Percentiles rank a stretch among this genome's conserved stretches.
Conservation (phyloP, 2,888 invertebrate genomes). For the Drosophila kambysellisi region DNA sequence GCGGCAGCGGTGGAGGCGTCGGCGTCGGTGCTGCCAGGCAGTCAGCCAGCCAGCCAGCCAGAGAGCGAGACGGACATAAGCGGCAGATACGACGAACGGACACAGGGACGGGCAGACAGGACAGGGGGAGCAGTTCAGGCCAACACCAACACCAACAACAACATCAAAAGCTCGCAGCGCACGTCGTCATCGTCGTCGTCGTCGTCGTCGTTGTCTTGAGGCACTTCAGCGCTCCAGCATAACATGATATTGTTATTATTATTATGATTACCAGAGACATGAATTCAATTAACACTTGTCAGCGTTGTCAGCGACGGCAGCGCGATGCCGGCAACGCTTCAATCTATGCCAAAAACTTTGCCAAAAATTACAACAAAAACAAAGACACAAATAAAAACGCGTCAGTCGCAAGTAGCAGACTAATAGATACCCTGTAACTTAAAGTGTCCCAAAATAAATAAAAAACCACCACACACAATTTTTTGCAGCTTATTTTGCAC, state of each 20-base stretch:
- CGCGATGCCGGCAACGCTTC: constrained; percentile 51
- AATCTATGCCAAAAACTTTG: constrained; percentile 57
- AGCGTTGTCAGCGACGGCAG: constrained; percentile 72
- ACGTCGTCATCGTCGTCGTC: constrained; percentile 53
- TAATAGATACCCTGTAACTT: constrained; percentile 21
- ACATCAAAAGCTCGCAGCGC: constrained; percentile 78
- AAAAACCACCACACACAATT: background rate
- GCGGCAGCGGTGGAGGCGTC: constrained; percentile 1
- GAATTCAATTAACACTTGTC: constrained; percentile 85
- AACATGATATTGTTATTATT: constrained; percentile 83
- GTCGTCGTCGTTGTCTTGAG: constrained; percentile 60
- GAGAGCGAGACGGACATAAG: constrained; percentile 34
- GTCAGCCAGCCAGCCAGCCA: constrained; percentile 27
- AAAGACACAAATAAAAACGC: background rate
- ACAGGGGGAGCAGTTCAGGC: constrained; percentile 19
- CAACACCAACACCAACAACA: constrained; percentile 66
- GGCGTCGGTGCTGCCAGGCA: constrained; percentile 47
- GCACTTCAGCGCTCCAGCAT: constrained; percentile 67
- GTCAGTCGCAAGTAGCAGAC: constrained; percentile 4
- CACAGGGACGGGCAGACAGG: constrained; percentile 31
- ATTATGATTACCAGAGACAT: constrained; percentile 84
- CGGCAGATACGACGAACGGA: constrained; percentile 42
- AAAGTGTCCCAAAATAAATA: background rate
- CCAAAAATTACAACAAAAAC: constrained; percentile 31
- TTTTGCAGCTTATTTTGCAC: background rate